These are phyloP conservation scores for Holacanthus passer DNA, from an alignment of 2,113 vertebrate genomes.

Conservation along the genomic window DNA sequence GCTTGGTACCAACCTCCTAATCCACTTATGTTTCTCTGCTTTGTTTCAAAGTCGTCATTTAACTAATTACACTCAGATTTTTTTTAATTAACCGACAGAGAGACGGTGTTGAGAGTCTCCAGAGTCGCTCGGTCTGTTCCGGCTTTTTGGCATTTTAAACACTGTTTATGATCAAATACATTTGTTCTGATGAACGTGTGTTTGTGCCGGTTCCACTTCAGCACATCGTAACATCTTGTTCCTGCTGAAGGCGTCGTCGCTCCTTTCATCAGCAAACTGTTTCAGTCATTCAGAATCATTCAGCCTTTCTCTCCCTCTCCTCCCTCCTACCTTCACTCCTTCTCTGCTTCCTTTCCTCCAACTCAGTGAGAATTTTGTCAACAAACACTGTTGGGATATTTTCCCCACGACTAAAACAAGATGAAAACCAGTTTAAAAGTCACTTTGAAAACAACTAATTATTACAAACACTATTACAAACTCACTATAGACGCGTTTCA, in stretches of 20 bases:
- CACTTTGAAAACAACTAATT: too few relatives aligned
- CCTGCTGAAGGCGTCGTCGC: not conserved
- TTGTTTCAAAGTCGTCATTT: constrained; percentile 40
- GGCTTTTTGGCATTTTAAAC: not conserved
- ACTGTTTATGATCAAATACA: not conserved
- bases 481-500: too few relatives aligned
- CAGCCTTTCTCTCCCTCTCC: not conserved
- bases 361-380: too few relatives aligned
- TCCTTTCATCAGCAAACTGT: not conserved
- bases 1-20: constrained; percentile 7
- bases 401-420: not conserved
- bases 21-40: constrained; percentile 17
- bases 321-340: not conserved
- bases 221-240: not conserved
- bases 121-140: not conserved
- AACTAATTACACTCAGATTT: constrained; percentile 26
- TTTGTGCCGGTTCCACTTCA: not conserved
- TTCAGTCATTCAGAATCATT: not conserved
- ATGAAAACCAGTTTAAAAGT: too few relatives aligned
- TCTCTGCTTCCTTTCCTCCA: not conserved
- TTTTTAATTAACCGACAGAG: constrained; percentile 43
- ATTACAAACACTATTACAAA: too few relatives aligned
- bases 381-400: not conserved
- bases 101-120: not conserved
- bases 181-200: constrained; percentile 8